Base-by-base conservation (phyloP, 1,140 invertebrate species). In the Microplitis mediator region DNA sequence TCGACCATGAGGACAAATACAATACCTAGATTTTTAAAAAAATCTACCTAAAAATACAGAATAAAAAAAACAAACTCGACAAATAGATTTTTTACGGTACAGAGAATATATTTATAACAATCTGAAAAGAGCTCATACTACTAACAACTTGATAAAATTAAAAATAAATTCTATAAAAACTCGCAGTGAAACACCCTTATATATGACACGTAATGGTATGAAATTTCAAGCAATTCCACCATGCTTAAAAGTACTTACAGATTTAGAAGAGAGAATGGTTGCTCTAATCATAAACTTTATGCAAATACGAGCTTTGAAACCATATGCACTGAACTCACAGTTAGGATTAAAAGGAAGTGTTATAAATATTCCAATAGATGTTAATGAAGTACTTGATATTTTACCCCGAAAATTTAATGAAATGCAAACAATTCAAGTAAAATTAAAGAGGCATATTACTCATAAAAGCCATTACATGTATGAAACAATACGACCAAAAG, bases 301-400 rank as follows among this genome's bases (percentile, higher is more conserved):
- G 69, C 74, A 75, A 60, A 74, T 75, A 62, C 72, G 67, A 66
- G 32, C 74, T 6, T 16, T 75, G 13, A 58, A 74, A 71, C 72
- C 74, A 31, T 66, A 72, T 62, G 66, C 69, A 45, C 31, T 74
- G 35, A 75, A 77, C 70, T 56, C 74, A 31, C 74, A 74, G 63
- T n/a, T n/a, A n/a, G 70, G 66, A 1, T 69, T 75, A 31, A 71
- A 77, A 65, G 74, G 76, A 3, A 75, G 76, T 69, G 63, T 75
- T 69, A 72, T 74, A 6, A 77, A 75, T 60, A 74, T 77, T 39
- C 50, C 39, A 32, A 60, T 72, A 34, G 76, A 77, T 51, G 69
- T 77, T 51, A 72, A 77, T 72, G 72, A 74, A 13, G 74, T 77
- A 71, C 32, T 77, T 13, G 60, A 74, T 14, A 50, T 74, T 35